Percentiles rank a stretch among this genome's conserved stretches.
Conservation (phyloP, 2,888 invertebrate species). For the Agrilus mali region DNA sequence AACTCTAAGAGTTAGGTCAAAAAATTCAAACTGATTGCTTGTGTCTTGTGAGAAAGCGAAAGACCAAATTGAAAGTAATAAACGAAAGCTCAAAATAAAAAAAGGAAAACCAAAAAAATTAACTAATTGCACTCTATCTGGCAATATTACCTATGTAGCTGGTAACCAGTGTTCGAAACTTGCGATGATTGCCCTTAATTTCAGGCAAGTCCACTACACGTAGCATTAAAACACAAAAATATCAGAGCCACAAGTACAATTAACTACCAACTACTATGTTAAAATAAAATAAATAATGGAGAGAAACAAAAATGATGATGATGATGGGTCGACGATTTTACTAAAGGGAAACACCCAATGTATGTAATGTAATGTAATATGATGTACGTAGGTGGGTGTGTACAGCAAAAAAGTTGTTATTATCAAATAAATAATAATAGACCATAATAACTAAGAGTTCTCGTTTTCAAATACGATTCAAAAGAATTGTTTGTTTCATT, state of each 20-base stretch:
- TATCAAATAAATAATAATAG: too few species aligned
- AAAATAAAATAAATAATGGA: too few species aligned
- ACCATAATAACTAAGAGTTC: too few species aligned
- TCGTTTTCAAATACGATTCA: too few species aligned
- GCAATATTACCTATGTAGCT: constrained; percentile 89
- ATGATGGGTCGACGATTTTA: too few species aligned
- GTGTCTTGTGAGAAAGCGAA: not conserved
- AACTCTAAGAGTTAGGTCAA: constrained; percentile 1
- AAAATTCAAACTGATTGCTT: not conserved
- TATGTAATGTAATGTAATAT: too few species aligned
- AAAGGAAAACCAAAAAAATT: constrained; percentile 7
- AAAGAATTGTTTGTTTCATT: too few species aligned
- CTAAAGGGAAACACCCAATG: too few species aligned
- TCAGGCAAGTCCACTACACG: constrained; percentile 92
- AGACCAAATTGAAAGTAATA: not conserved
- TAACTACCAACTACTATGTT: constrained; percentile 6
- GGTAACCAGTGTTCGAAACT: constrained; percentile 99
- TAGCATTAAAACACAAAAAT: constrained; percentile 35
- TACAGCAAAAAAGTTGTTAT: too few species aligned
- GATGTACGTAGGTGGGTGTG: too few species aligned
- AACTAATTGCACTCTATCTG: constrained; percentile 7
- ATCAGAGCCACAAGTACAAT: constrained; percentile 16
- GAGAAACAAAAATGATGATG: too few species aligned
- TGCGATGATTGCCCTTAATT: constrained; percentile 97
- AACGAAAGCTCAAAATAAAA: constrained; percentile 12